phyloP scores from a whole-genome alignment of 2,797 vertebrate genomes.

The Propithecus deckenii region DNA sequence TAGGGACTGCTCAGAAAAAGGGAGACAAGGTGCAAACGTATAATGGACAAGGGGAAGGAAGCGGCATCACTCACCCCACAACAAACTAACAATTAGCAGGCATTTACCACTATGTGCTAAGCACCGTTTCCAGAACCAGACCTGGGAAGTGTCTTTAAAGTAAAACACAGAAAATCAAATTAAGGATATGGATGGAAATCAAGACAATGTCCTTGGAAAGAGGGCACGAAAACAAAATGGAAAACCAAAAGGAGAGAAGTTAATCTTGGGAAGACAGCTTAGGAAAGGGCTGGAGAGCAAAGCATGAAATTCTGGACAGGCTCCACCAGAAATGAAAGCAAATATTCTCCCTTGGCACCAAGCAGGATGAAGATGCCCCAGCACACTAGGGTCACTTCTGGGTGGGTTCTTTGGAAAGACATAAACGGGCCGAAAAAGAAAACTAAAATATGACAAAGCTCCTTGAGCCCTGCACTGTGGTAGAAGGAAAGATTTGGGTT shows the following conservation, averaged over 20 bases:
- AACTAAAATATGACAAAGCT: not conserved
- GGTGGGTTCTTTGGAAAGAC: conserved; percentile 9
- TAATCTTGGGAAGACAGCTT: conserved; percentile 1
- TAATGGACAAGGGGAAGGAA: not conserved
- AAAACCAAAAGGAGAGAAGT: conserved; percentile 16
- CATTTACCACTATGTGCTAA: not conserved
- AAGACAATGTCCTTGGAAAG: conserved; percentile 60
- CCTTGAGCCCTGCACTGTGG: not conserved
- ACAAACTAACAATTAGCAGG: conserved; percentile 25
- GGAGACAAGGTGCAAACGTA: not conserved
- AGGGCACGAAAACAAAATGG: conserved; percentile 38
- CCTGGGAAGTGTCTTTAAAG: conserved; percentile 2
- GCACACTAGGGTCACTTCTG: not conserved
- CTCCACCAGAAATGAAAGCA: conserved; percentile 16
- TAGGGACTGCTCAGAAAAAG: conserved; percentile 31
- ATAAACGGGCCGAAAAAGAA: not conserved
- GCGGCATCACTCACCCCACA: not conserved
- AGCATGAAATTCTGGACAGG: not conserved
- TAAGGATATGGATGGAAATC: conserved; percentile 9
- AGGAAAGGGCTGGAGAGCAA: conserved; percentile 1
- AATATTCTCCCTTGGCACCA: not conserved
- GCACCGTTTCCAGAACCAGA: not conserved
- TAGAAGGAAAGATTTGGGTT: not conserved
- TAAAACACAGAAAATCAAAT: not conserved
- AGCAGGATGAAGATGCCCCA: not conserved